phyloP scores from a whole-genome alignment of 2,888 invertebrate genomes.

The Drosophila lutescens region DNA sequence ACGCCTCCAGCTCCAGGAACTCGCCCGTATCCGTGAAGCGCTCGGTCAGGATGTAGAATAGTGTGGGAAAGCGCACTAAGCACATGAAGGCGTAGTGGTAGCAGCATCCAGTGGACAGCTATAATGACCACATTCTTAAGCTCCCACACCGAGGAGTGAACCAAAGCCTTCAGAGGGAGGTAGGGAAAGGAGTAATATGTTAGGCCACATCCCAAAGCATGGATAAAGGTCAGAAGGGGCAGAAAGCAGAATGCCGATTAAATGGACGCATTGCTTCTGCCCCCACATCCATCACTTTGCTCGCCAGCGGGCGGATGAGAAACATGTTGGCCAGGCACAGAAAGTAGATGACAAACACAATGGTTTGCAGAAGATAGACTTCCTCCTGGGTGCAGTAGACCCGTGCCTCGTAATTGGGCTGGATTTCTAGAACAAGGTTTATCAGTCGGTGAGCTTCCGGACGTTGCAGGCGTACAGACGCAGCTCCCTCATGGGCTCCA shows the following conservation, averaged over 20 bases:
- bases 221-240: constrained; percentile 93
- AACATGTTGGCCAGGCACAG: constrained; percentile 92
- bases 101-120: constrained; percentile 95
- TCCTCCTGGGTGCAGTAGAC: constrained; percentile 98
- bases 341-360: constrained; percentile 95
- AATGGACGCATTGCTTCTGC: constrained; percentile 92
- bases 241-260: constrained; percentile 98
- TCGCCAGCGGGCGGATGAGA: constrained; percentile 90
- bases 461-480: constrained; percentile 91
- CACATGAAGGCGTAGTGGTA: constrained; percentile 90
- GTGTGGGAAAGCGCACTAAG: constrained; percentile 94
- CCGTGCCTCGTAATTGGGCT: constrained; percentile 94
- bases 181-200: constrained; percentile 98
- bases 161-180: constrained; percentile 91
- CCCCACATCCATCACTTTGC: constrained; percentile 88
- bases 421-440: constrained; percentile 97
- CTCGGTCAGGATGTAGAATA: constrained; percentile 96
- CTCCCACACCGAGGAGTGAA: constrained; percentile 90
- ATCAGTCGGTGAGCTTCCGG: constrained; percentile 96
- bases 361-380: constrained; percentile 98
- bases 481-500: constrained; percentile 92
- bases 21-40: constrained; percentile 96
- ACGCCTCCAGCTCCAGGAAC: constrained; percentile 85
- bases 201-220: constrained; percentile 95
- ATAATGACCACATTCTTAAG: constrained; percentile 92